Percentiles rank a stretch among this genome's conserved stretches.
Conservation (phyloP, 2,113 vertebrate species). For the Prinia subflava region DNA sequence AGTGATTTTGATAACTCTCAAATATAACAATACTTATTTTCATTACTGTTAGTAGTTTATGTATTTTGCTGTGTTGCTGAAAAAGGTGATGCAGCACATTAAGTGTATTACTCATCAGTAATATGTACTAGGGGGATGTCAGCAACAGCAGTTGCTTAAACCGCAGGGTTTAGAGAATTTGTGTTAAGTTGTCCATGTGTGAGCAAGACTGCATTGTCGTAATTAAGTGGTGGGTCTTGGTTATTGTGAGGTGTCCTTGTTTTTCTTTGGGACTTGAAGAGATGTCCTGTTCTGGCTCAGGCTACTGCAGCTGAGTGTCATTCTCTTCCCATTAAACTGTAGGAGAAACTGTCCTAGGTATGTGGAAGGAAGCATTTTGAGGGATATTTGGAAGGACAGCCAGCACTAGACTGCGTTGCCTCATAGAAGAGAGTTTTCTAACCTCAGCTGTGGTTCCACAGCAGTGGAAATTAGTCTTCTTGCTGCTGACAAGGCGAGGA, state of each 20-base stretch:
- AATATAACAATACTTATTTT: neutral
- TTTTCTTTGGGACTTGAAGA: neutral
- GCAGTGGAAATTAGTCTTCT: neutral
- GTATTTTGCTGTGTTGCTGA: neutral
- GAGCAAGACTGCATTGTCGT: neutral
- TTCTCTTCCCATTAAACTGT: neutral
- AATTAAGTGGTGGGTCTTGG: neutral
- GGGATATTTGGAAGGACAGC: neutral
- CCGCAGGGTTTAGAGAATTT: neutral
- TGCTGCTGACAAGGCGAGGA: neutral
- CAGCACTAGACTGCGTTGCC: neutral
- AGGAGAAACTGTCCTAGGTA: neutral
- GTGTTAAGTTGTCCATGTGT: neutral
- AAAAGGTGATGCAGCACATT: neutral
- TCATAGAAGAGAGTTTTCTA: neutral
- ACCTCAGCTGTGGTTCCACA: neutral
- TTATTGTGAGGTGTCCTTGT: neutral
- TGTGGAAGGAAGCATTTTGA: neutral
- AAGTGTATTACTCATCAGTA: neutral
- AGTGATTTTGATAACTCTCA: neutral
- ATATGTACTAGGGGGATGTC: neutral
- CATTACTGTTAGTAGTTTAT: neutral
- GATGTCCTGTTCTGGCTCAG: fast-evolving
- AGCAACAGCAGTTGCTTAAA: neutral
- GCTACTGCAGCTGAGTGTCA: neutral